Percentiles rank a stretch among this genome's conserved stretches.
These are phyloP conservation scores for Neoaliturus tenellus DNA, from an alignment of 2,888 invertebrate genomes.

Conservation along the genomic window DNA sequence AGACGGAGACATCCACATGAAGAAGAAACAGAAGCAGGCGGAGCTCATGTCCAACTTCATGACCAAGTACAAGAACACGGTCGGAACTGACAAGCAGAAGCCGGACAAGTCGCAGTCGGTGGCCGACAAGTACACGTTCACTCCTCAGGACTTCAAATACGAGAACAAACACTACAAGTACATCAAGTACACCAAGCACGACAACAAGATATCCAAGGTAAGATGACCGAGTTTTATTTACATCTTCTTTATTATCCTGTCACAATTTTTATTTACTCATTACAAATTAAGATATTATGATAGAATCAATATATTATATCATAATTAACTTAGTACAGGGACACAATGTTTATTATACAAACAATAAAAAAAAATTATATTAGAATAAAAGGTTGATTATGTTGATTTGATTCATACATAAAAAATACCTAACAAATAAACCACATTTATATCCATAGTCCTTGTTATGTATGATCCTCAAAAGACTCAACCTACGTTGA, in stretches of 20 bases:
- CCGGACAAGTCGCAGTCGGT: constrained; percentile 67
- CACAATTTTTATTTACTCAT: too few species aligned
- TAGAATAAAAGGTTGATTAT: too few species aligned
- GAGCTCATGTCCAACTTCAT: constrained; percentile 76
- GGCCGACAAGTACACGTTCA: constrained; percentile 77
- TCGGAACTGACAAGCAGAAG: constrained; percentile 71
- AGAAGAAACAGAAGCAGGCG: constrained; percentile 77
- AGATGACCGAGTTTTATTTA: not conserved
- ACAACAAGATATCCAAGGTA: constrained; percentile 74
- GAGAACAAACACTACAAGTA: constrained; percentile 88
- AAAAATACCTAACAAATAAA: too few species aligned
- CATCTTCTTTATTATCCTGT: not conserved
- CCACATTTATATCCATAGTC: too few species aligned
- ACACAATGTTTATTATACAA: too few species aligned
- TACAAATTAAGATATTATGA: too few species aligned
- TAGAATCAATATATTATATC: too few species aligned
- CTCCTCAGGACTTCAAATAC: constrained; percentile 85
- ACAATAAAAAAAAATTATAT: too few species aligned
- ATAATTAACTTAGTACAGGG: not conserved
- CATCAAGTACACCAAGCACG: constrained; percentile 84
- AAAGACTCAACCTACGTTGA: too few species aligned
- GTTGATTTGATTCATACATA: too few species aligned
- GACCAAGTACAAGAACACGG: constrained; percentile 80
- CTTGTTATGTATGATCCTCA: too few species aligned
- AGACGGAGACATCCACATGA: constrained; percentile 65